Evolutionary conservation across 92 coral and sea anemone genomes (phyloP).

Genomic region (Zoanthus sociatus): DNA sequence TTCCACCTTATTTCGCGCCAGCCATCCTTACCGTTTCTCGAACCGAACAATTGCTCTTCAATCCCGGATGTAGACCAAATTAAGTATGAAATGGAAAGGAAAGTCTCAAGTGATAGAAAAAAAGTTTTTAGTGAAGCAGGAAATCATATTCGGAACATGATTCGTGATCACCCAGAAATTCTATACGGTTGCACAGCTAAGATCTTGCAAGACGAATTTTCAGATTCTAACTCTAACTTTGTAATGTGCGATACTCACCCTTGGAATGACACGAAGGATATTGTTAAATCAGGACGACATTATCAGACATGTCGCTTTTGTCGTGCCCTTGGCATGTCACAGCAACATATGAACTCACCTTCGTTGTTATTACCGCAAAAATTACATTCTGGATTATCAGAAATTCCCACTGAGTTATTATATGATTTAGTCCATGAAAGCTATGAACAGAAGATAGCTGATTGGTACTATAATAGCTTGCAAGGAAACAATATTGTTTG

Average conservation of each 20-base stretch:
- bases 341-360: not conserved
- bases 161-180: constrained; percentile 64
- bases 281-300: not conserved
- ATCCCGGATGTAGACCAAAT: constrained; percentile 36
- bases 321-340: not conserved
- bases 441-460: constrained; percentile 49
- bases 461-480: constrained; percentile 64
- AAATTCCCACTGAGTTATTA: constrained; percentile 66
- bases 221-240: constrained; percentile 6
- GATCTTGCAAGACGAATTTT: constrained; percentile 59
- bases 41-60: constrained; percentile 60
- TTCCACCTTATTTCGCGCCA: constrained; percentile 62
- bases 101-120: not conserved
- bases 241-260: not conserved
- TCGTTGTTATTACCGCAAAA: not conserved
- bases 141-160: constrained; percentile 62
- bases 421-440: constrained; percentile 73
- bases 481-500: constrained; percentile 81
- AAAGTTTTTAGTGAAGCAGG: not conserved
- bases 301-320: not conserved
- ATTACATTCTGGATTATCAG: constrained; percentile 54
- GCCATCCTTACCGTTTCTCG: constrained; percentile 74
- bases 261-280: not conserved
- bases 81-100: not conserved
- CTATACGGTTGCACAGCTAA: constrained; percentile 55